These are phyloP conservation scores for Oncorhynchus mykiss DNA, from an alignment of 2,113 vertebrate species.

Conservation along the genomic window DNA sequence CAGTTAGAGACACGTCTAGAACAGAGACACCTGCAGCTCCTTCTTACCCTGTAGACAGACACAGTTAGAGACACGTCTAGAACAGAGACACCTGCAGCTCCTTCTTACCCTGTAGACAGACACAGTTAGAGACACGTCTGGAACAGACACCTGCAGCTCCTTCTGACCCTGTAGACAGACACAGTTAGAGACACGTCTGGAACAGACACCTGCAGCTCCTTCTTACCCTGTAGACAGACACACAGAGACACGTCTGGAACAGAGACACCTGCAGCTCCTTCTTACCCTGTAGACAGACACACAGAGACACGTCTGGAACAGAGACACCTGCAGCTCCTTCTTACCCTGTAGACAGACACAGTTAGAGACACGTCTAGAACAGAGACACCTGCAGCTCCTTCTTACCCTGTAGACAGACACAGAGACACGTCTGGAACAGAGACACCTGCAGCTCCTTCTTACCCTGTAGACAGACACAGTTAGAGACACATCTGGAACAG, in stretches of 20 bases:
- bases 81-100: conserved; percentile 98
- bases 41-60: conserved; percentile 85
- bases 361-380: conserved; percentile 83
- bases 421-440: conserved; percentile 87
- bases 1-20: conserved; percentile 81
- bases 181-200: conserved; percentile 78
- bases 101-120: conserved; percentile 85
- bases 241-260: conserved; percentile 83
- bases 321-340: conserved; percentile 96
- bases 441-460: conserved; percentile 98
- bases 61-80: conserved; percentile 78
- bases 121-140: conserved; percentile 77
- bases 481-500: conserved; percentile 85
- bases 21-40: conserved; percentile 96
- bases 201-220: conserved; percentile 97
- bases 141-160: conserved; percentile 95
- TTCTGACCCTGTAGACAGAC: conserved; percentile 85
- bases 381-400: conserved; percentile 98
- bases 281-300: conserved; percentile 79
- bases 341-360: conserved; percentile 80
- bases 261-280: conserved; percentile 98
- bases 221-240: conserved; percentile 82
- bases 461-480: conserved; percentile 73
- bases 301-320: conserved; percentile 86
- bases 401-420: conserved; percentile 79